Percentiles rank a stretch among this genome's conserved stretches.
These are phyloP conservation scores for Alexandromys fortis DNA, from an alignment of 2,113 vertebrate species.

Conservation along the genomic window DNA sequence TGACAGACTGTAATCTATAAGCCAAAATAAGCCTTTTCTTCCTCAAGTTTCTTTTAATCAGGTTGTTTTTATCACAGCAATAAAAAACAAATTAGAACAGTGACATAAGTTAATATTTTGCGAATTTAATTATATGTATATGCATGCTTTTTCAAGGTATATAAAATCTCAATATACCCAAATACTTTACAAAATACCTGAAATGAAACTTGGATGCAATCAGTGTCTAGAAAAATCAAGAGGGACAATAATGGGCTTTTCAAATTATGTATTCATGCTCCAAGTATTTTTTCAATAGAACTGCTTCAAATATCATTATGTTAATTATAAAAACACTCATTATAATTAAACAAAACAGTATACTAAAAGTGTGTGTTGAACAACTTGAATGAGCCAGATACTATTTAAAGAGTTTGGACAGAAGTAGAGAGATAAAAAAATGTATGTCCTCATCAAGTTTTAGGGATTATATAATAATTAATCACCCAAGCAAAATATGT, in stretches of 20 bases:
- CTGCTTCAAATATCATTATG: conserved; percentile 66
- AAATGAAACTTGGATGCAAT: conserved; percentile 40
- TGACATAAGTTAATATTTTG: conserved; percentile 27
- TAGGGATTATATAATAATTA: neutral
- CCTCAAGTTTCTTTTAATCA: neutral
- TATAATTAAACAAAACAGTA: conserved; percentile 64
- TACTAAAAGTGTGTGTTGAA: conserved; percentile 59
- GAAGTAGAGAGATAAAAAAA: neutral
- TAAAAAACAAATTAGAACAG: neutral
- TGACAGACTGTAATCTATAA: neutral
- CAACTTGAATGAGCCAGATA: conserved; percentile 24
- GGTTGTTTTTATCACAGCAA: neutral
- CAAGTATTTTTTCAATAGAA: conserved; percentile 59
- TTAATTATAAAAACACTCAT: conserved; percentile 63
- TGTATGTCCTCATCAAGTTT: neutral
- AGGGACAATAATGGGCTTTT: conserved; percentile 57
- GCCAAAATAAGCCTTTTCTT: neutral
- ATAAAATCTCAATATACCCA: neutral
- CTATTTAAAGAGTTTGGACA: conserved; percentile 6
- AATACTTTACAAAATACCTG: conserved; percentile 37
- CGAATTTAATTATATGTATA: neutral
- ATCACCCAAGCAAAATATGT: neutral
- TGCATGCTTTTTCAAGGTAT: neutral
- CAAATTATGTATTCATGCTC: conserved; percentile 53
- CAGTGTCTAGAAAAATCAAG: conserved; percentile 45